Percentiles rank a stretch among this genome's conserved stretches.
These are phyloP conservation scores for Salvelinus alpinus DNA, from an alignment of 2,113 vertebrate genomes.

Conservation along the genomic window DNA sequence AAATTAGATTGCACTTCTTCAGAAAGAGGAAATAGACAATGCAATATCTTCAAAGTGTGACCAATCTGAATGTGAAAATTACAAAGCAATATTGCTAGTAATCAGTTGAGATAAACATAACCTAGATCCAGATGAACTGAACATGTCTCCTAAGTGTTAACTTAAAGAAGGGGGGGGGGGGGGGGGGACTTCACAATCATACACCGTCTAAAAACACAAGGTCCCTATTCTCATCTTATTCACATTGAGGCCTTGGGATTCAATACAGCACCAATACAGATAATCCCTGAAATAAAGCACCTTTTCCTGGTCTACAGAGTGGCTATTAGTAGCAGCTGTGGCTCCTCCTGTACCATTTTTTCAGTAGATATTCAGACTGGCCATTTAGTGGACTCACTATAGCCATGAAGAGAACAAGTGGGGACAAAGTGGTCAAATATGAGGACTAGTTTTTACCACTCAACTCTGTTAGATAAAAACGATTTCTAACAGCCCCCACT, in stretches of 20 bases:
- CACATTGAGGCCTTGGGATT: neutral
- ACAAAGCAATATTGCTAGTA: neutral
- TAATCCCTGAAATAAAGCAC: neutral
- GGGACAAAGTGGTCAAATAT: too few relatives aligned
- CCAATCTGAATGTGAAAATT: neutral
- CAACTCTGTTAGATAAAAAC: neutral
- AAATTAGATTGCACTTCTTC: neutral
- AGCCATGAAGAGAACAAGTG: neutral
- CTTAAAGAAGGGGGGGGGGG: too few relatives aligned
- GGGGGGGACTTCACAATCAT: conserved; percentile 1
- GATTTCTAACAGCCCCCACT: too few relatives aligned
- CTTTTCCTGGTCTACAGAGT: neutral
- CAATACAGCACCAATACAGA: neutral
- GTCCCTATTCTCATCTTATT: neutral
- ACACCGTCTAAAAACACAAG: conserved; percentile 10
- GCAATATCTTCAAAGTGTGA: neutral
- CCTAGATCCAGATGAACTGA: neutral
- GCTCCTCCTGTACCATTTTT: neutral
- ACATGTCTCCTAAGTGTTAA: neutral
- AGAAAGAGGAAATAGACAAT: neutral
- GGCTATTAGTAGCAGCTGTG: neutral
- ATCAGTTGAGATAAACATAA: neutral
- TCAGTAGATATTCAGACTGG: neutral
- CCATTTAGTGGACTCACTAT: neutral
- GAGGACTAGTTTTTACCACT: neutral